Base-by-base conservation (phyloP, 1,140 invertebrate genomes). In the Caenorhabditis brenneri region DNA sequence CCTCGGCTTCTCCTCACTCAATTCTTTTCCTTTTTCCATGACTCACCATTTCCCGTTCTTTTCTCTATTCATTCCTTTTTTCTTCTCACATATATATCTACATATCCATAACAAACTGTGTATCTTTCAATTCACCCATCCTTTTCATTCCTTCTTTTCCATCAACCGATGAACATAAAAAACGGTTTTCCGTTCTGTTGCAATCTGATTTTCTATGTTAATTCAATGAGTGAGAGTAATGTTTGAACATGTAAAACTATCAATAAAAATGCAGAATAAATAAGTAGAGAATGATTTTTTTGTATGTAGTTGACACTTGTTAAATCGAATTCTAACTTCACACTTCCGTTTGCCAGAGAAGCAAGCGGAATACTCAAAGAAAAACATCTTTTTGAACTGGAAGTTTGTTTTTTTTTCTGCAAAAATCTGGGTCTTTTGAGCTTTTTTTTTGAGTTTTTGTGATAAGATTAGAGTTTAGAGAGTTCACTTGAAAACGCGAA, bases 71-170 rank as follows among this genome's bases (percentile, higher is more conserved):
- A 15, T 42, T 74, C 29, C 36, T 15, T 42, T 42, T 42, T 74
- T 74, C 33, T 74, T 74, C 65, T 12, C 65, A 74, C 65, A 74
- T 42, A 42, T 27, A 74, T 27, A 74, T 74, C 65, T 74, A 42
- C 65, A 74, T 74, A 74, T 74, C 65, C 65, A 74, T 74, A 74
- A 74, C 65, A 74, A 42, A 74, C n/a, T 74, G 33, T 74, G 65
- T 74, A 36, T 74, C 65, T 74, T 74, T 42, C 36, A 1, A 33
- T 74, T 65, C 31, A 58, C 24, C 24, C 53, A 58, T 58, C 53
- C 53, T 9, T 51, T 51, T 24, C 53, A 10, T 7, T 55, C 15
- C 24, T 16, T 65, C 36, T 58, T 31, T 58, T 31, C 55, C 27
- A 58, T 4, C n/a, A 22, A 58, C 55, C 49, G 7, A 24, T n/a